Evolutionary conservation across 2,113 vertebrate genomes (phyloP), one percentile per base, ranked within the genome.

Genomic region (Leuciscus idus): DNA sequence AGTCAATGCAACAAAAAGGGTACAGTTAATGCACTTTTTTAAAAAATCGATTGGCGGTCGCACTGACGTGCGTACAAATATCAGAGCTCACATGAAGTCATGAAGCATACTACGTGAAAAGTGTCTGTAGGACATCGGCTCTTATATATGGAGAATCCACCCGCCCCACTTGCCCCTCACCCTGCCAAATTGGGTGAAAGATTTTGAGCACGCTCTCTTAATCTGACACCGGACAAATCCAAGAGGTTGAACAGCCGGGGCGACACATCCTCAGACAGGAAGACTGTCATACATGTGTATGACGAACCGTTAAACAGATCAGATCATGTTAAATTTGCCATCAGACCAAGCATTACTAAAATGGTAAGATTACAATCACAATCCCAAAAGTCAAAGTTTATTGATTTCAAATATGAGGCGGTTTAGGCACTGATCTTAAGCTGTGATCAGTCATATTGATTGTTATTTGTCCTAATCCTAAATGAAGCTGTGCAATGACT

Each of bases 161-260:
- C 85, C 81, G 88, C 90, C 92, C 92, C 91, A 83, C 91, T 90
- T 85, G 81, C 88, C 88, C 68, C 92, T 93, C 93, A 93, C 92
- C 92, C 90, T 89, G 92, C 95, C 94, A 91, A 95, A 95, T 92
- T 94, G 95, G 93, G 94, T 94, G 95, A 95, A 95, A 97, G 97
- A 95, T 96, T 97, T 97, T 96, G 94, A 96, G 96, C 94, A 92
- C 89, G 93, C 87, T 90, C 94, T 95, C 95, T 99, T 77, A 98
- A 98, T 97, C 97, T 96, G 92, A 94, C 93, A 91, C 93, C 91
- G 93, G 92, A 93, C 96, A 97, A 98, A 96, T 97, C 95, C 95
- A 90, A 81, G 87, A 94, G 94, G 94, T 92, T 91, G 92, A 92
- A 92, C 90, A 95, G 93, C 94, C 94, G 93, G 91, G 93, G 92